Evolutionary conservation across 2,888 invertebrate genomes (phyloP).

Genomic region (Lypha dubia): DNA sequence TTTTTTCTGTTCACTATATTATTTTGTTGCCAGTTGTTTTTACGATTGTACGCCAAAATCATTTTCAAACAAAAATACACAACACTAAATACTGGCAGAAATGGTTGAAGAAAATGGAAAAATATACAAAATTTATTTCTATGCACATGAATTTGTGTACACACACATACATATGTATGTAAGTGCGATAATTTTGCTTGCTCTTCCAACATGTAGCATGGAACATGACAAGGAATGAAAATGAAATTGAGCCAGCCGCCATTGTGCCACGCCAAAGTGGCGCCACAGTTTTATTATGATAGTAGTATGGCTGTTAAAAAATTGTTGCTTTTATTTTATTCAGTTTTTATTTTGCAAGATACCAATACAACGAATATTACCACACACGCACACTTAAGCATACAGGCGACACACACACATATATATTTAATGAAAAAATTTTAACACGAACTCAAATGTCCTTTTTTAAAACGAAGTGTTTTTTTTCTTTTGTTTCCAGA

Average conservation of each 20-base stretch:
- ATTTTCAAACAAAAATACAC: constrained; percentile 48
- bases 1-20: constrained; percentile 37
- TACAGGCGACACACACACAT: background rate
- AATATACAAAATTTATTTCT: constrained; percentile 14
- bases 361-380: constrained; percentile 29
- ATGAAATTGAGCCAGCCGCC: constrained; percentile 70
- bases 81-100: constrained; percentile 16
- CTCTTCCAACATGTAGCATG: constrained; percentile 62
- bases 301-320: constrained; percentile 55
- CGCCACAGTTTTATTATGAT: constrained; percentile 71
- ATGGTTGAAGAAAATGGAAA: constrained; percentile 21
- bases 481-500: constrained; percentile 29
- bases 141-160: background rate
- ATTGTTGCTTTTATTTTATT: constrained; percentile 65
- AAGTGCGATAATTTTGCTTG: constrained; percentile 43
- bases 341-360: constrained; percentile 38
- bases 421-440: constrained; percentile 29
- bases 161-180: background rate
- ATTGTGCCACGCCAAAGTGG: constrained; percentile 74
- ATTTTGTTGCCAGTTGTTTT: constrained; percentile 67
- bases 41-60: constrained; percentile 66
- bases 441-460: constrained; percentile 65
- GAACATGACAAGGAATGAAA: constrained; percentile 70
- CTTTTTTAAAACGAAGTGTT: constrained; percentile 39
- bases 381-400: background rate